Evolutionary conservation across 1,140 invertebrate genomes (phyloP).

Genomic region (Polyergus mexicanus): DNA sequence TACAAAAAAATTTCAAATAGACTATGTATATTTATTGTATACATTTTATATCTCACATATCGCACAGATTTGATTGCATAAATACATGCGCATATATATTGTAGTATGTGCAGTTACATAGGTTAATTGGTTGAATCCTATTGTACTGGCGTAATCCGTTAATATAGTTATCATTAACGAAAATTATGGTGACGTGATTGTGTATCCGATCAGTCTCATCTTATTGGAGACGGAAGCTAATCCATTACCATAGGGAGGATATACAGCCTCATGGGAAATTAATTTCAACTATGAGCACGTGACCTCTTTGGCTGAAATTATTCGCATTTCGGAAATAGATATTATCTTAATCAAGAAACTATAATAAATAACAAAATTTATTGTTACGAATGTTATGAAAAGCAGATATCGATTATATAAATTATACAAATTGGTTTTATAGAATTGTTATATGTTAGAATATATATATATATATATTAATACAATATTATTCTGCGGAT

Average conservation of each 20-base stretch:
- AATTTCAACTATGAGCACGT: slow-evolving; percentile 36
- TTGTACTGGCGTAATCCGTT: slow-evolving; percentile 51
- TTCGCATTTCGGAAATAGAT: slow-evolving; percentile 14
- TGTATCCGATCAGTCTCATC: slow-evolving; percentile 58
- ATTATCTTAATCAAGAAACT: slow-evolving; percentile 13
- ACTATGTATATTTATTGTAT: not conserved
- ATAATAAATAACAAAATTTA: not conserved
- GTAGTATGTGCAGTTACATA: slow-evolving; percentile 13
- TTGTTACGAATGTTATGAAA: not conserved
- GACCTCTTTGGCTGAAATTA: slow-evolving; percentile 34
- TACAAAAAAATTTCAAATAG: not conserved
- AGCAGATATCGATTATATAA: not conserved
- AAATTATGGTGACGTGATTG: slow-evolving; percentile 48
- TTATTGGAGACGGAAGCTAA: slow-evolving; percentile 50
- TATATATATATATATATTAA: not conserved
- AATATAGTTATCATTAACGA: slow-evolving; percentile 61
- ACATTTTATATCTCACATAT: not conserved
- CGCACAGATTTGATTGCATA: slow-evolving; percentile 40
- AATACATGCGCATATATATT: slow-evolving; percentile 24
- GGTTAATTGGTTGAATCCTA: slow-evolving; percentile 4
- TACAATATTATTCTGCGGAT: not conserved
- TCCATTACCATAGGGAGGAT: slow-evolving; percentile 33
- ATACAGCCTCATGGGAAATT: slow-evolving; percentile 60
- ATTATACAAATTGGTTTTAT: not conserved
- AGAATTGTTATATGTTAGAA: not conserved